Conservation (phyloP, 1,140 invertebrate species). For the Trypoxylus dichotomus region DNA sequence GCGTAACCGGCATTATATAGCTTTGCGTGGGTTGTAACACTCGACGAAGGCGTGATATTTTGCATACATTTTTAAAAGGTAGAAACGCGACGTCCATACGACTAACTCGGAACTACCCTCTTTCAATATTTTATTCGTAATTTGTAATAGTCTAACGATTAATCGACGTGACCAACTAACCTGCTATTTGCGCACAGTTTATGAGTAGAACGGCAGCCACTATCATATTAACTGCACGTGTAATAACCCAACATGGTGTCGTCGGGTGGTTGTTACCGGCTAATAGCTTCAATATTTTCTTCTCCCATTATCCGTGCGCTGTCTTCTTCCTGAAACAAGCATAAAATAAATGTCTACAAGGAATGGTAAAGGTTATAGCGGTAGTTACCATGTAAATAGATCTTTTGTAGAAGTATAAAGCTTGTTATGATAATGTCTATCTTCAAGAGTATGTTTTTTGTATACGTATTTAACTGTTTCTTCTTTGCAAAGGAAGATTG, state of each 20-base stretch:
- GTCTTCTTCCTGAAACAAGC: background rate
- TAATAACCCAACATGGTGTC: conserved; percentile 16
- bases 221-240: conserved; percentile 23
- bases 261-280: conserved; percentile 18
- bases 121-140: background rate
- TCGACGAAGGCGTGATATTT: too few relatives aligned
- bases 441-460: too few relatives aligned
- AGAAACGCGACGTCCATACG: too few relatives aligned
- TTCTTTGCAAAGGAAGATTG: too few relatives aligned
- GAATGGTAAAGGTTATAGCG: background rate
- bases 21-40: too few relatives aligned
- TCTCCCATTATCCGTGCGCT: background rate
- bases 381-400: too few relatives aligned
- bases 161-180: background rate
- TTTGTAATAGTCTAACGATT: background rate
- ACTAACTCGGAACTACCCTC: too few relatives aligned
- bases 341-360: background rate
- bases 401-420: too few relatives aligned
- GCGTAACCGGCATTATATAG: too few relatives aligned
- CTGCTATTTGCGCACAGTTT: conserved; percentile 22
- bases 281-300: background rate
- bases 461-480: too few relatives aligned
- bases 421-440: too few relatives aligned
- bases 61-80: too few relatives aligned
- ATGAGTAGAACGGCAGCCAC: conserved; percentile 20